Conservation (phyloP, 2,888 invertebrate genomes). For the Drosophila rubida region DNA sequence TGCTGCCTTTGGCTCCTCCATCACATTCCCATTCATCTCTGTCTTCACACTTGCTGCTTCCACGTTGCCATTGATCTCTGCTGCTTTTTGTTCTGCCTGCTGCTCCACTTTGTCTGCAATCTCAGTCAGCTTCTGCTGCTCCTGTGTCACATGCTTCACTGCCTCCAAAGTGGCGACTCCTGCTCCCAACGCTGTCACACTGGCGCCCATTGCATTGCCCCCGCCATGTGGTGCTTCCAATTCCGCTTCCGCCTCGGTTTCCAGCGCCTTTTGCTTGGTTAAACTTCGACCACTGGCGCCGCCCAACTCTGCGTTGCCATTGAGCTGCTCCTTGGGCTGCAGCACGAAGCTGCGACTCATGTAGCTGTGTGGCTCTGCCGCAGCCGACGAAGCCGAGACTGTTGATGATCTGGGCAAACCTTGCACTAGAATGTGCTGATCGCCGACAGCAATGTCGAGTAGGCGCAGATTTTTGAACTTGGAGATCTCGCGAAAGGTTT, state of each 20-base stretch:
- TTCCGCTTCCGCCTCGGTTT: constrained; percentile 25
- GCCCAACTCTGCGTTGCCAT: constrained; percentile 55
- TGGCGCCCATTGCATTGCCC: constrained; percentile 34
- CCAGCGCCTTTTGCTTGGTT: constrained; percentile 47
- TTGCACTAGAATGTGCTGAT: constrained; percentile 83
- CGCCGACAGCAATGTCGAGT: constrained; percentile 83
- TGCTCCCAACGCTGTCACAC: constrained; percentile 32
- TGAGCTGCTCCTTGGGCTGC: constrained; percentile 56
- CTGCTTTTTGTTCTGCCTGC: background rate
- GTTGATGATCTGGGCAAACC: constrained; percentile 81
- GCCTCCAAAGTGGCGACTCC: constrained; percentile 56
- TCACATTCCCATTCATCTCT: constrained; percentile 40
- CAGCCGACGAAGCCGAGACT: constrained; percentile 63
- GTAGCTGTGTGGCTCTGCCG: constrained; percentile 57
- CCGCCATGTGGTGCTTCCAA: constrained; percentile 15
- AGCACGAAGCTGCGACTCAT: constrained; percentile 77
- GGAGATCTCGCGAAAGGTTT: constrained; percentile 84
- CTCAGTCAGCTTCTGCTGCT: constrained; percentile 27
- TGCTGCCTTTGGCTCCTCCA: background rate
- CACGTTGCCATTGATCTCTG: constrained; percentile 37
- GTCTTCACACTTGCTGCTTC: background rate
- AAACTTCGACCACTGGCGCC: constrained; percentile 55
- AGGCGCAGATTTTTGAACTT: constrained; percentile 83
- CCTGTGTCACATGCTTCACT: constrained; percentile 60
- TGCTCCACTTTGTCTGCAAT: constrained; percentile 15